These are phyloP conservation scores for Butastur rufipennis DNA, from an alignment of 2,113 vertebrate genomes.

Conservation along the genomic window DNA sequence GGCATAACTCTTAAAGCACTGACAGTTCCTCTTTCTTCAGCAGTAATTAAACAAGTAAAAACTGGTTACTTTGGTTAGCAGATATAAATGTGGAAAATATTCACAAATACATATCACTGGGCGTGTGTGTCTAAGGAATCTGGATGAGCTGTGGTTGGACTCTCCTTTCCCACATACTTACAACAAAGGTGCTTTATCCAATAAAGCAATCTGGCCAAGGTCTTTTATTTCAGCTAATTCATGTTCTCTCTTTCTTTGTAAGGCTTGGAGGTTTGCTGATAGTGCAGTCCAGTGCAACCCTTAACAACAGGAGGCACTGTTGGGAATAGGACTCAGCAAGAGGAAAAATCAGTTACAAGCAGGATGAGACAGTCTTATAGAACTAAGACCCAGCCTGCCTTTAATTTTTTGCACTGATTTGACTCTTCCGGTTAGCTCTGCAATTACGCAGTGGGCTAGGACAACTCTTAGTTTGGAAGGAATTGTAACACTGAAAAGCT, in stretches of 20 bases:
- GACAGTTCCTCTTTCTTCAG: slow-evolving; percentile 53
- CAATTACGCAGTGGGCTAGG: not conserved
- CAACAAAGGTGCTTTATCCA: slow-evolving; percentile 67
- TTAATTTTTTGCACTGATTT: not conserved
- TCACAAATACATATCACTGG: slow-evolving; percentile 26
- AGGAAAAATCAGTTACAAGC: not conserved
- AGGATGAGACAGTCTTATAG: not conserved
- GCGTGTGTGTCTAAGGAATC: slow-evolving; percentile 63
- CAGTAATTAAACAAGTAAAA: slow-evolving; percentile 67
- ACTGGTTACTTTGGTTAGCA: slow-evolving; percentile 61
- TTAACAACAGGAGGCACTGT: not conserved
- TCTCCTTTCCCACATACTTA: slow-evolving; percentile 58
- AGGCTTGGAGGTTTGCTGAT: not conserved
- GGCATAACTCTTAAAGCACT: slow-evolving; percentile 49
- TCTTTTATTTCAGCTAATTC: slow-evolving; percentile 56
- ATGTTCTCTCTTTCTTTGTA: not conserved
- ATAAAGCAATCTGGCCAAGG: slow-evolving; percentile 30
- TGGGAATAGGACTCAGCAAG: not conserved
- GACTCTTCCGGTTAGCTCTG: not conserved
- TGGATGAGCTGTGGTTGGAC: slow-evolving; percentile 54
- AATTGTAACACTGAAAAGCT: not conserved
- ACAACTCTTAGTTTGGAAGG: not conserved
- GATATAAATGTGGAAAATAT: slow-evolving; percentile 57
- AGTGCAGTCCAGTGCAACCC: not conserved
- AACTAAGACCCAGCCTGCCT: not conserved